Conservation (phyloP, 2,113 vertebrate genomes). For the Pyrgilauda ruficollis region DNA sequence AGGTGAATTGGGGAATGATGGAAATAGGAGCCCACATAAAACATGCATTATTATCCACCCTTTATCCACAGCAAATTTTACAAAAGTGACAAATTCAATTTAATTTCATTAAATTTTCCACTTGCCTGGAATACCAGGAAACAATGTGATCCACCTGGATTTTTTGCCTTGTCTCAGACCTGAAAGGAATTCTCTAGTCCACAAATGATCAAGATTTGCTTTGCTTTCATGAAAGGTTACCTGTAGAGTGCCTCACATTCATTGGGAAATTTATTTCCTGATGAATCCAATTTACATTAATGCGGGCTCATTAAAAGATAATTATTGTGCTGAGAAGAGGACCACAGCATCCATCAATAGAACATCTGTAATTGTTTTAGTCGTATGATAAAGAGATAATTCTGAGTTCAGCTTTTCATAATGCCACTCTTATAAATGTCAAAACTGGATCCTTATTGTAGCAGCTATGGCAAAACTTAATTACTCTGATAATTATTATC, state of each 20-base stretch:
- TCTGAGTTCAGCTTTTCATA: conserved; percentile 56
- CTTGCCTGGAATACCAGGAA: not conserved
- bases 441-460: conserved; percentile 62
- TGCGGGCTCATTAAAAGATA: conserved; percentile 90
- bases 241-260: conserved; percentile 76
- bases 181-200: conserved; percentile 19
- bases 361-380: conserved; percentile 73
- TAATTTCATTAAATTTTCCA: not conserved
- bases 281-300: conserved; percentile 89
- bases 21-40: not conserved
- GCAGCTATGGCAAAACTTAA: conserved; percentile 63
- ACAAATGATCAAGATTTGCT: conserved; percentile 51
- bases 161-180: not conserved
- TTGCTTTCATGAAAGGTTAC: conserved; percentile 72
- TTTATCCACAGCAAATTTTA: not conserved
- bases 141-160: not conserved
- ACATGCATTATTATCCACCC: not conserved
- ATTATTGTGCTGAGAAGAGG: conserved; percentile 77
- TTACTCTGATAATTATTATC: conserved; percentile 70
- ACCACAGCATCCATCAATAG: conserved; percentile 55
- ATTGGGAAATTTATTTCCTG: conserved; percentile 76
- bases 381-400: conserved; percentile 61
- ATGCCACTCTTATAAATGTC: conserved; percentile 68
- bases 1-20: not conserved
- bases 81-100: not conserved